Evolutionary conservation across 2,888 invertebrate species (phyloP).

Genomic region (Rutpela maculata): DNA sequence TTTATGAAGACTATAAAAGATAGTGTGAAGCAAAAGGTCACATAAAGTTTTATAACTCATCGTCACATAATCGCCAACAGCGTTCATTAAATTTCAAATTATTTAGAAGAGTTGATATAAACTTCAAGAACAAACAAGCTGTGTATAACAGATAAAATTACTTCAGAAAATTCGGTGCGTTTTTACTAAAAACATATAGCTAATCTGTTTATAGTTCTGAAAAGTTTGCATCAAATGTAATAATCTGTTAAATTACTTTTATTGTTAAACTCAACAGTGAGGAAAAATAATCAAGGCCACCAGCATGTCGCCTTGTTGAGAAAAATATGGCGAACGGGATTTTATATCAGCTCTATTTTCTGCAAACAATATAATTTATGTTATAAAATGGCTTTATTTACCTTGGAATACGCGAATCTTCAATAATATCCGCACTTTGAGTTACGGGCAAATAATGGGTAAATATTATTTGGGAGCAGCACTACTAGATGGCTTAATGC

Average conservation of each 20-base stretch:
- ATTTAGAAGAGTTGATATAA: background rate
- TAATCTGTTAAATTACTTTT: background rate
- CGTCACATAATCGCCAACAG: background rate
- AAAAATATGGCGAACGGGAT: too few relatives aligned
- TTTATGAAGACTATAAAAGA: background rate
- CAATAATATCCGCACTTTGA: too few relatives aligned
- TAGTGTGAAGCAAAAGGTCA: background rate
- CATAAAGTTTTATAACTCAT: background rate
- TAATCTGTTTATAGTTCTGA: background rate
- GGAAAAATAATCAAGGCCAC: too few relatives aligned
- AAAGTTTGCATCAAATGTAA: too few relatives aligned
- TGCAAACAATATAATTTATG: too few relatives aligned
- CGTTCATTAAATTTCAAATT: background rate
- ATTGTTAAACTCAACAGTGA: background rate
- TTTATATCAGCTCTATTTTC: too few relatives aligned
- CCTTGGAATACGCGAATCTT: too few relatives aligned
- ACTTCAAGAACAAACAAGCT: background rate
- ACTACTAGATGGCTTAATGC: too few relatives aligned
- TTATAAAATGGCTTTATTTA: too few relatives aligned
- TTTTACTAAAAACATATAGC: background rate
- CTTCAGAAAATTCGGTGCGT: background rate
- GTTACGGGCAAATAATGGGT: too few relatives aligned
- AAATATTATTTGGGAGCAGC: too few relatives aligned
- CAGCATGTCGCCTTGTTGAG: too few relatives aligned
- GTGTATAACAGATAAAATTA: background rate